Conservation (phyloP, 1,140 invertebrate species). For the Plutomurus gul region DNA sequence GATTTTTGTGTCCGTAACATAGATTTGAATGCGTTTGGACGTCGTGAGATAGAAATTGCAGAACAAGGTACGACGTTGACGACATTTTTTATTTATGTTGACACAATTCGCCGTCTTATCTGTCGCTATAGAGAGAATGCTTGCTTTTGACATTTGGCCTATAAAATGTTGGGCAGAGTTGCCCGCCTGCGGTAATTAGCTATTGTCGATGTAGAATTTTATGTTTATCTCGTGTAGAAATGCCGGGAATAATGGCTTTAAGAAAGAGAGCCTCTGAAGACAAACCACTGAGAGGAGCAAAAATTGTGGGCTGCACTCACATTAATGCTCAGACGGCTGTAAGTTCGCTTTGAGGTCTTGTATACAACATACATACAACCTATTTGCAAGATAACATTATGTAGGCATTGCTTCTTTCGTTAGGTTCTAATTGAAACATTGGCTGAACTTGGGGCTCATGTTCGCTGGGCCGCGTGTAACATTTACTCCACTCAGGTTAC, state of each 20-base stretch:
- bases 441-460: slow-evolving; percentile 83
- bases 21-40: slow-evolving; percentile 87
- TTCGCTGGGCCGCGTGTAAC: slow-evolving; percentile 95
- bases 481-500: slow-evolving; percentile 95
- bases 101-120: background rate
- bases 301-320: slow-evolving; percentile 96
- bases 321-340: slow-evolving; percentile 98
- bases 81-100: background rate
- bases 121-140: background rate
- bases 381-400: background rate
- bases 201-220: slow-evolving; percentile 13
- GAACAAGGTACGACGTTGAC: slow-evolving; percentile 72
- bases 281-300: slow-evolving; percentile 91
- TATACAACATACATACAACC: background rate
- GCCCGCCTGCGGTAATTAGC: background rate
- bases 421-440: slow-evolving; percentile 88
- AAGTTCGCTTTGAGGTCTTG: slow-evolving; percentile 52
- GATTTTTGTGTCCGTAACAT: slow-evolving; percentile 93
- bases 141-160: too few relatives aligned
- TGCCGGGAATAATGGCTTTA: slow-evolving; percentile 96
- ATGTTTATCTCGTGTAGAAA: slow-evolving; percentile 68
- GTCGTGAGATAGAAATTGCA: slow-evolving; percentile 97
- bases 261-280: slow-evolving; percentile 87
- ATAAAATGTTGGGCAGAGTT: too few relatives aligned
- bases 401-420: slow-evolving; percentile 17